Percentiles rank a stretch among this genome's conserved stretches.
Conservation (phyloP, 2,797 vertebrate genomes). For the Pseudomugil gertrudae region DNA sequence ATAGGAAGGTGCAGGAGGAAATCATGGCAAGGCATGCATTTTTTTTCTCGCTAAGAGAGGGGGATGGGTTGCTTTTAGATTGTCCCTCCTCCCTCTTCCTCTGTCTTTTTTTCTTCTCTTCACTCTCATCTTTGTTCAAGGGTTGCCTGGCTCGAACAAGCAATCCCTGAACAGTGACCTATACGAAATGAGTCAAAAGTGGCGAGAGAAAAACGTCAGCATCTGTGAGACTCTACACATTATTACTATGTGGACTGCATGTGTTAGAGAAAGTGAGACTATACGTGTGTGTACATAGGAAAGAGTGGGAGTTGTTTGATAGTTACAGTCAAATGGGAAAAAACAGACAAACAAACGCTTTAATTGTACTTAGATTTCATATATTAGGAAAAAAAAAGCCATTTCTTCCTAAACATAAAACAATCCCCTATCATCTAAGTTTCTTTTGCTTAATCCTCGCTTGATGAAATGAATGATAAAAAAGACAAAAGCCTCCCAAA, state of each 20-base stretch:
- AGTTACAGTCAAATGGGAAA: conserved; percentile 35
- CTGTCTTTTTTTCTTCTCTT: conserved; percentile 65
- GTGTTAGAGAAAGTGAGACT: not conserved
- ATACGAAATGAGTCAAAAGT: conserved; percentile 54
- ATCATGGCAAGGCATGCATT: conserved; percentile 66
- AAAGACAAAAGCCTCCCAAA: conserved; percentile 7
- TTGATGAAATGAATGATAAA: conserved; percentile 3
- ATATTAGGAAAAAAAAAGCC: not conserved
- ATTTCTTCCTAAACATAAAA: not conserved
- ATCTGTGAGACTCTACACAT: conserved; percentile 23
- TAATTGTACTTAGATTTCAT: conserved; percentile 14
- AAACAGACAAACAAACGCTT: conserved; percentile 11
- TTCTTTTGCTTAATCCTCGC: not conserved
- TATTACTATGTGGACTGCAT: conserved; percentile 19
- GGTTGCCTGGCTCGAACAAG: conserved; percentile 62
- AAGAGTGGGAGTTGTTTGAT: conserved; percentile 40
- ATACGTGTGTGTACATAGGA: conserved; percentile 18
- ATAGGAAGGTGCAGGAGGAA: conserved; percentile 73
- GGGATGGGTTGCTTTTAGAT: conserved; percentile 74
- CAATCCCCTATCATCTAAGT: not conserved
- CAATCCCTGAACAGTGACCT: conserved; percentile 37
- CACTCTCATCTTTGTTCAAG: conserved; percentile 79
- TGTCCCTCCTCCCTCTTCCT: conserved; percentile 77
- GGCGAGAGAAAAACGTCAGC: conserved; percentile 2
- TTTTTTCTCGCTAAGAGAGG: conserved; percentile 55